These are phyloP conservation scores for Sebastes melanostomus DNA, from an alignment of 2,797 vertebrate genomes.

Conservation along the genomic window DNA sequence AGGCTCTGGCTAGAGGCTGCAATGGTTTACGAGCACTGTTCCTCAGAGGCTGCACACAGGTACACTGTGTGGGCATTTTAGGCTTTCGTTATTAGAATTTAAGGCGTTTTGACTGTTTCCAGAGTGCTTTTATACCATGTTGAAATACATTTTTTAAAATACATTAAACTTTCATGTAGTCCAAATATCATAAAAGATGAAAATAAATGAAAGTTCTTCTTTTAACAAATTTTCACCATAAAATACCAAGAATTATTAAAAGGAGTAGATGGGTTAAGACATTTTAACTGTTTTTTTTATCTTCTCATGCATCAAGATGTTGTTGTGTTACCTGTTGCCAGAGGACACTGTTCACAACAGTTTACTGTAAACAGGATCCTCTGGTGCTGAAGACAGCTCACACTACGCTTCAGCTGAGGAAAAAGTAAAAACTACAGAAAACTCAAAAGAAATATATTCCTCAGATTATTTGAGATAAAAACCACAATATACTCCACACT, in stretches of 20 bases:
- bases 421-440: neutral
- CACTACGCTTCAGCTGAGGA: neutral
- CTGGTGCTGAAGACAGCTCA: neutral
- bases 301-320: neutral
- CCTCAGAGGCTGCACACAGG: slow-evolving; percentile 94
- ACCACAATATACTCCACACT: neutral
- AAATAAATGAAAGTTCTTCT: neutral
- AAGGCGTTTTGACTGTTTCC: neutral
- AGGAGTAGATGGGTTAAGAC: neutral
- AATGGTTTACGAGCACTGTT: slow-evolving; percentile 88
- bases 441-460: neutral
- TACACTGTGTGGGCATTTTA: slow-evolving; percentile 53
- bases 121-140: neutral
- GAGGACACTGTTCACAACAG: neutral
- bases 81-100: neutral
- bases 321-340: neutral
- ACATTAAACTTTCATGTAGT: neutral
- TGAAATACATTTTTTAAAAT: neutral
- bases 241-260: neutral
- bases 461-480: neutral
- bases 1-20: slow-evolving; percentile 91
- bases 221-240: neutral
- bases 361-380: slow-evolving; percentile 2
- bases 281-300: neutral
- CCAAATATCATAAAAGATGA: neutral